Evolutionary conservation across 2,797 vertebrate genomes (phyloP), one percentile per base, ranked within the genome.

Genomic region (Phoeniculus purpureus): DNA sequence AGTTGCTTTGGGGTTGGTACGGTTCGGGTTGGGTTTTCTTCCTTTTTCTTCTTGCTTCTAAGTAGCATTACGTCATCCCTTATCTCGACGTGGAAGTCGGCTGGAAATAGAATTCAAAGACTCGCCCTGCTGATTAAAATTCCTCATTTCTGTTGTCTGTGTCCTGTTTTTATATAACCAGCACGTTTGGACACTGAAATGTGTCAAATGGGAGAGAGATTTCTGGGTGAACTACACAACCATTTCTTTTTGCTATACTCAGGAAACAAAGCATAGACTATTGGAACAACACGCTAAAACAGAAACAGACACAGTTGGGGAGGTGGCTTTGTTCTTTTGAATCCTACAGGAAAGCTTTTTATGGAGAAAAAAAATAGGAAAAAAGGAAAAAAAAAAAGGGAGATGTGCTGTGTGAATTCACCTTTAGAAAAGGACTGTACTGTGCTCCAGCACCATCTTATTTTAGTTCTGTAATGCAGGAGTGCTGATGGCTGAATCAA

Each of bases 51-150:
- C 80, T 54, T 70, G 64, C 73, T 59, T 80, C 54, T 6, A 8
- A 1, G 5, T 9, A 12, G 9, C n/a, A 75, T 85, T 83, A 65
- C 51, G 12, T 90, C 86, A 74, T 73, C 9, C 31, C 50, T 54
- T 45, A 40, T 21, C 27, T 78, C 19, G 22, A 22, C 4, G 2
- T 40, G 62, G 58, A 88, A 37, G 14, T 37, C 25, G 3, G 14
- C 22, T 68, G 37, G 15, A 67, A 88, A 43, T 27, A 59, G 37
- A 25, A 62, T 40, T 93, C 84, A 83, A 91, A 94, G 52, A 59
- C 16, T 93, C 48, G 3, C 58, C 52, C 77, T 81, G 55, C 50
- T 94, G 93, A 85, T 88, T 87, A 81, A 58, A 93, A 91, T 58
- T 77, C 88, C 62, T 77, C 68, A 6, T 65, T 88, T 59, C 26